Conservation (phyloP, 2,888 invertebrate genomes). For the Alloscopus bannaensis region DNA sequence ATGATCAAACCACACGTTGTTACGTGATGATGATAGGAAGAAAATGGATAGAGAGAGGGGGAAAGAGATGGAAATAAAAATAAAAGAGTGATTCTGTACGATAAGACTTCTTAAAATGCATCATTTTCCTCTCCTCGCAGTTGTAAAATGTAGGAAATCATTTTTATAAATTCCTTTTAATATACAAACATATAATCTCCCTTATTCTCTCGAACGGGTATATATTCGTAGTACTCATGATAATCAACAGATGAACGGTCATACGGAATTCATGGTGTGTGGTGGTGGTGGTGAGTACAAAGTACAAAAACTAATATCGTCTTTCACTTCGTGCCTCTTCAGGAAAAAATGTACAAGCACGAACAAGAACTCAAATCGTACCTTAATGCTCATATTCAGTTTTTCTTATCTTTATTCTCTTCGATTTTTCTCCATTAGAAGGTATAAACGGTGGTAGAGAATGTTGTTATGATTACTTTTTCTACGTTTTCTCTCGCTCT, state of each 20-base stretch:
- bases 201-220: too few relatives aligned
- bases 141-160: constrained; percentile 47
- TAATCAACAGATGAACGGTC: constrained; percentile 26
- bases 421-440: too few relatives aligned
- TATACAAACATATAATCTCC: too few relatives aligned
- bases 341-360: constrained; percentile 26
- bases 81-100: constrained; percentile 2
- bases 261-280: background rate
- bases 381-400: constrained; percentile 32
- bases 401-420: constrained; percentile 17
- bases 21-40: constrained; percentile 27
- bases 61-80: background rate
- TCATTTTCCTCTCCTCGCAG: background rate
- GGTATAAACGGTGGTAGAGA: too few relatives aligned
- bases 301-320: constrained; percentile 37
- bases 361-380: constrained; percentile 28
- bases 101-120: too few relatives aligned
- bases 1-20: constrained; percentile 40
- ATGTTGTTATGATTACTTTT: too few relatives aligned
- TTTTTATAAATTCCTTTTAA: constrained; percentile 22
- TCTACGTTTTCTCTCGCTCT: too few relatives aligned
- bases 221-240: too few relatives aligned
- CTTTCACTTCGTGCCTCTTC: constrained; percentile 30
- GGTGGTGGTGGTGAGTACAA: constrained; percentile 10
- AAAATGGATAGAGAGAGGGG: background rate